Percentiles rank a stretch among this genome's conserved stretches.
These are phyloP conservation scores for Pseudochirops cupreus DNA, from an alignment of 2,797 vertebrate genomes.

Conservation along the genomic window DNA sequence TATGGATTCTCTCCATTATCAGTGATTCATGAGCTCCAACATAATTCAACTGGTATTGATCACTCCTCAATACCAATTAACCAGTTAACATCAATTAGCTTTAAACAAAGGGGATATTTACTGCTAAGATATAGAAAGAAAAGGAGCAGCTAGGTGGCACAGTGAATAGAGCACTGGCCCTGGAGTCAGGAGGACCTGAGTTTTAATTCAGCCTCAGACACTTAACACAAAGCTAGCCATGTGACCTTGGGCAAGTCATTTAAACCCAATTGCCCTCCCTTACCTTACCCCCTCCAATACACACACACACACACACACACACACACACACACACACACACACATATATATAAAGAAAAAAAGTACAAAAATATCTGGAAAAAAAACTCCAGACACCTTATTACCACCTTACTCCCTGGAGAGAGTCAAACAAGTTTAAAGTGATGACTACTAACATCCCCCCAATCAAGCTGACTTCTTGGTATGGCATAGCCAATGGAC, in stretches of 20 bases:
- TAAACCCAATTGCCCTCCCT: too few relatives aligned
- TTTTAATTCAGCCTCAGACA: too few relatives aligned
- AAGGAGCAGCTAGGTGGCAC: too few relatives aligned
- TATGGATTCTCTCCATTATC: neutral
- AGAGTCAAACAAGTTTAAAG: neutral
- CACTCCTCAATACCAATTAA: neutral
- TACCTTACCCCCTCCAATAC: too few relatives aligned
- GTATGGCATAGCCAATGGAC: neutral
- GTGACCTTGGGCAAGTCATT: too few relatives aligned
- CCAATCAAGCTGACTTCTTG: neutral
- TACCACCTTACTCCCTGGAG: neutral
- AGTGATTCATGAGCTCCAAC: neutral
- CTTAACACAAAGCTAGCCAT: too few relatives aligned
- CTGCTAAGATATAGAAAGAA: neutral
- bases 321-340: too few relatives aligned
- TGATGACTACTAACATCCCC: neutral
- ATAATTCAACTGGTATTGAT: neutral
- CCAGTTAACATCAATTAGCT: neutral
- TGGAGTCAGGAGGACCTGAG: too few relatives aligned
- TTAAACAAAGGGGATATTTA: neutral
- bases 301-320: too few relatives aligned
- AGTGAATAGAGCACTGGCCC: too few relatives aligned
- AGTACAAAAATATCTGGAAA: neutral
- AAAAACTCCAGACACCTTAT: neutral
- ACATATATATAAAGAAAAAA: neutral